phyloP scores from a whole-genome alignment of 2,888 invertebrate species.

The Darwinula stevensoni region DNA sequence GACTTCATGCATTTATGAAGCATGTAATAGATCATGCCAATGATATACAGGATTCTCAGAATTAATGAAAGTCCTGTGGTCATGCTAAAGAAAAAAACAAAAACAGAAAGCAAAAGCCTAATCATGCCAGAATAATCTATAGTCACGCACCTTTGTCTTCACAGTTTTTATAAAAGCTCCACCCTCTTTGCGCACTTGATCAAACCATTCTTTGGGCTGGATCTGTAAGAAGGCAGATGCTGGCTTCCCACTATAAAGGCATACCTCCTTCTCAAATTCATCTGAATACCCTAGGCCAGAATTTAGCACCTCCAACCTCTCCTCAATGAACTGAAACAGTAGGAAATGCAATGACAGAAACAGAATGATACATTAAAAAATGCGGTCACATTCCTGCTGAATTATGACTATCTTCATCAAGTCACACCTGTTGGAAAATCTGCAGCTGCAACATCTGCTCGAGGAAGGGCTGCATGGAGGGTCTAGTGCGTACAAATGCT shows the following conservation, averaged over 20 bases:
- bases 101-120: too few species aligned
- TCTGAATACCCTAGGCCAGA: slow-evolving; percentile 76
- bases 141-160: background rate
- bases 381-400: too few species aligned
- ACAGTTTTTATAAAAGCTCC: background rate
- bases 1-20: too few species aligned
- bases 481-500: slow-evolving; percentile 58
- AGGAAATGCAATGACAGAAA: slow-evolving; percentile 4
- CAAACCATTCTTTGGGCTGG: slow-evolving; percentile 49
- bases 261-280: slow-evolving; percentile 75
- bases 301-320: slow-evolving; percentile 65
- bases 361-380: too few species aligned
- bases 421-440: slow-evolving; percentile 78
- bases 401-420: too few species aligned
- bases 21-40: too few species aligned
- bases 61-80: too few species aligned
- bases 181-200: slow-evolving; percentile 31
- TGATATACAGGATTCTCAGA: too few species aligned
- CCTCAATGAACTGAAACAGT: slow-evolving; percentile 55
- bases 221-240: slow-evolving; percentile 25
- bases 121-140: too few species aligned
- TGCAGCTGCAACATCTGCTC: slow-evolving; percentile 69
- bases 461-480: slow-evolving; percentile 62
- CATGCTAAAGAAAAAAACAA: too few species aligned
- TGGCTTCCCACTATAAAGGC: slow-evolving; percentile 32